These are phyloP conservation scores for Plemyria rubiginata DNA, from an alignment of 2,888 invertebrate genomes.

Conservation along the genomic window DNA sequence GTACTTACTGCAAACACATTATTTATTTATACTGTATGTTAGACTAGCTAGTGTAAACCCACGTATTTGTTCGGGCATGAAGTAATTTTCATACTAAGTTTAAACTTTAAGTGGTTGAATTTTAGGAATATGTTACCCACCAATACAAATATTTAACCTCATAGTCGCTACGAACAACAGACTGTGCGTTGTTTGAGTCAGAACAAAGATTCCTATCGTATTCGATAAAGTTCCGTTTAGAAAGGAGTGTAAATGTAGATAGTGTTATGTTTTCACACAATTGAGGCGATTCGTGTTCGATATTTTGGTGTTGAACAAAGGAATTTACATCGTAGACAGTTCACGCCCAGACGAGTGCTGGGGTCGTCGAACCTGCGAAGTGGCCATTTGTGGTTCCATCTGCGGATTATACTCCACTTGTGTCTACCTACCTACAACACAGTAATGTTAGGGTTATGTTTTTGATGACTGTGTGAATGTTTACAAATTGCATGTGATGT, in stretches of 20 bases:
- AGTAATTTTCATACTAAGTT: too few species aligned
- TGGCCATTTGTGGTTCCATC: constrained; percentile 29
- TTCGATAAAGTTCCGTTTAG: constrained; percentile 1
- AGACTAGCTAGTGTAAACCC: too few species aligned
- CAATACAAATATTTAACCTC: too few species aligned
- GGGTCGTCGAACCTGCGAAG: constrained; percentile 37
- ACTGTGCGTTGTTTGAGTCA: too few species aligned
- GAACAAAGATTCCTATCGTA: background rate
- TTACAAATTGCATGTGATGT: background rate
- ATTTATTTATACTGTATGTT: too few species aligned
- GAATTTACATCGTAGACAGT: constrained; percentile 33
- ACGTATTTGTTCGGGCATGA: too few species aligned
- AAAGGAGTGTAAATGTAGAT: constrained; percentile 30
- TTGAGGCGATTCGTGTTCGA: constrained; percentile 26
- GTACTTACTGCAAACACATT: too few species aligned
- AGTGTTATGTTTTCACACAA: constrained; percentile 24
- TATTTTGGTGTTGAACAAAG: constrained; percentile 37
- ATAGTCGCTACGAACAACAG: too few species aligned
- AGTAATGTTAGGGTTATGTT: background rate
- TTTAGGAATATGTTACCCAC: too few species aligned
- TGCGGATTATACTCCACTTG: constrained; percentile 22
- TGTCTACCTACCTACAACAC: background rate
- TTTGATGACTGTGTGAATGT: background rate
- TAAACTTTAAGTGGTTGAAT: too few species aligned
- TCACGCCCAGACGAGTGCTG: constrained; percentile 29